Evolutionary conservation across 2,888 invertebrate species (phyloP).

Genomic region (Cerceris rybyensis): DNA sequence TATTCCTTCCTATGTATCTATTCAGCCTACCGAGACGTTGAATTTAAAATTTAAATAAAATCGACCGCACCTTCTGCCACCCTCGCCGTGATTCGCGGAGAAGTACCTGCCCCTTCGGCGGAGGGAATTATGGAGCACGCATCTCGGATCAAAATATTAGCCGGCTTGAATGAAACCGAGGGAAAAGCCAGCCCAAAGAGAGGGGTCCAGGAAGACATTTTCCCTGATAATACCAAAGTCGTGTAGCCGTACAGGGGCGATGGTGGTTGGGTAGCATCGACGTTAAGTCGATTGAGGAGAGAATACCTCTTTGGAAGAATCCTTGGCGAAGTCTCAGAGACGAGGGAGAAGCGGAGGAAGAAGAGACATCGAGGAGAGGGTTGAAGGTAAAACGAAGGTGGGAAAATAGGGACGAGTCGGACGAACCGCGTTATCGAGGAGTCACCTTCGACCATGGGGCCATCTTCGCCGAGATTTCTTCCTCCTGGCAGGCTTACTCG

Average conservation of each 20-base stretch:
- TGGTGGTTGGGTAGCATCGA: constrained; percentile 34
- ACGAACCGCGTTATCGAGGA: constrained; percentile 59
- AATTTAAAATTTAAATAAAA: constrained; percentile 54
- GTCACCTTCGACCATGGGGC: constrained; percentile 41
- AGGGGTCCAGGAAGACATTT: constrained; percentile 3
- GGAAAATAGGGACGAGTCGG: constrained; percentile 40
- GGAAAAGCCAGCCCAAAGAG: constrained; percentile 1
- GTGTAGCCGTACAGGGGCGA: constrained; percentile 31
- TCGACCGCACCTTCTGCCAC: constrained; percentile 18
- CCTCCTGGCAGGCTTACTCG: neutral
- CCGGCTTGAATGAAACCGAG: constrained; percentile 33
- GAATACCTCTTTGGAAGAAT: neutral
- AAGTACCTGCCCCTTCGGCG: constrained; percentile 19
- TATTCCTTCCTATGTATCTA: neutral
- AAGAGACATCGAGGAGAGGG: constrained; percentile 1
- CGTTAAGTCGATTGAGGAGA: constrained; percentile 27
- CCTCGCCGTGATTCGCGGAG: constrained; percentile 7
- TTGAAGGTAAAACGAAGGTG: constrained; percentile 19
- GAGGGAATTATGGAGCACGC: constrained; percentile 31
- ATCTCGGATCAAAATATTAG: constrained; percentile 62
- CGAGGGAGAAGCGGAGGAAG: neutral
- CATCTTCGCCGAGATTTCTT: constrained; percentile 26
- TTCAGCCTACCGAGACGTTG: constrained; percentile 21
- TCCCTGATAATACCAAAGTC: constrained; percentile 44
- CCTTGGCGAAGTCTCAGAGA: neutral